Percentiles rank a stretch among this genome's conserved stretches.
Evolutionary conservation across 1,140 invertebrate genomes (phyloP).

Genomic region (Macrotrachela quadricornifera): DNA sequence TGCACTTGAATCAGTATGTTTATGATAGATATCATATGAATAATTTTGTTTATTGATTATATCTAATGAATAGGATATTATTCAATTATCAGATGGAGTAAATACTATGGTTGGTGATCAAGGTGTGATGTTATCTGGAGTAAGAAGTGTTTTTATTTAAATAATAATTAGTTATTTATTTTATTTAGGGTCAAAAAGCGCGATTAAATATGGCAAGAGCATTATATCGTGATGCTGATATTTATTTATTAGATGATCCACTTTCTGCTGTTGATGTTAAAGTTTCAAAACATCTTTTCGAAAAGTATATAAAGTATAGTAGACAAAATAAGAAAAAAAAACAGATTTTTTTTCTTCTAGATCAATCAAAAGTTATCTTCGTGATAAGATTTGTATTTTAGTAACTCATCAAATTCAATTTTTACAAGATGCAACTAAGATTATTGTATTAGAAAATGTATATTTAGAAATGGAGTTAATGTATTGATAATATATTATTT

Average conservation of each 20-base stretch:
- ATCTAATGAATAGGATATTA: conserved; percentile 39
- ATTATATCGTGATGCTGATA: conserved; percentile 48
- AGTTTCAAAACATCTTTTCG: conserved; percentile 61
- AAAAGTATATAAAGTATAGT: conserved; percentile 46
- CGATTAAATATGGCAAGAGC: conserved; percentile 34
- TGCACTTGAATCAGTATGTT: conserved; percentile 19
- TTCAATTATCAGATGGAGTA: conserved; percentile 52
- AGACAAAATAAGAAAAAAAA: background rate
- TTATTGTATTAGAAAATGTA: conserved; percentile 52
- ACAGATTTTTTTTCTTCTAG: too few relatives aligned
- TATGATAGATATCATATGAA: too few relatives aligned
- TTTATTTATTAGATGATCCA: conserved; percentile 82
- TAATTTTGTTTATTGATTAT: conserved; percentile 10
- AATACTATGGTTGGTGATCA: conserved; percentile 66
- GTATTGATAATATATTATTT: too few relatives aligned
- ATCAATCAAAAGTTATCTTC: conserved; percentile 42
- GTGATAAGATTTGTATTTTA: conserved; percentile 53
- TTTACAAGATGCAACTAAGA: conserved; percentile 48
- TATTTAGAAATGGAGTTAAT: too few relatives aligned
- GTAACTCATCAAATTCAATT: conserved; percentile 61
- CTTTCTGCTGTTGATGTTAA: conserved; percentile 66
- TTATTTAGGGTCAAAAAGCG: too few relatives aligned
- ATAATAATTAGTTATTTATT: too few relatives aligned
- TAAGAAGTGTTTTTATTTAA: conserved; percentile 35
- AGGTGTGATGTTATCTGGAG: conserved; percentile 61